phyloP scores from a whole-genome alignment of 2,797 vertebrate genomes.

The Leptatherina wallacei region DNA sequence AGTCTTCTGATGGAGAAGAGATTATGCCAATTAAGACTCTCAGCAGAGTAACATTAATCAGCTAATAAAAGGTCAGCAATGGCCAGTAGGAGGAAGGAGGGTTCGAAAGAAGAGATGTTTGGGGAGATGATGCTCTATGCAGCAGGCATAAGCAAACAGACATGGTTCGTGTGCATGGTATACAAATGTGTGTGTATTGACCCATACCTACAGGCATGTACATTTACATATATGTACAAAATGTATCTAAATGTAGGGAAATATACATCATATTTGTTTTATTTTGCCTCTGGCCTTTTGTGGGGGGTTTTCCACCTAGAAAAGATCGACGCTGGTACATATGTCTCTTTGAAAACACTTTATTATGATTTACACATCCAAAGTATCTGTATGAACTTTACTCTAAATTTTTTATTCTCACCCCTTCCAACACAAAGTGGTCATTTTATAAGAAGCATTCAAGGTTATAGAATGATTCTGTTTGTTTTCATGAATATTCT shows the following conservation, averaged over 20 bases:
- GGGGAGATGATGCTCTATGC: not conserved
- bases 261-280: not conserved
- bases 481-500: not conserved
- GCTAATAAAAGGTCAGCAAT: constrained; percentile 66
- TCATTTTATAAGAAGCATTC: not conserved
- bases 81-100: constrained; percentile 19
- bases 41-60: constrained; percentile 73
- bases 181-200: not conserved
- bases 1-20: constrained; percentile 74
- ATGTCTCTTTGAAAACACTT: not conserved
- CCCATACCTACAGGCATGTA: not conserved
- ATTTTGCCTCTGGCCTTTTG: not conserved
- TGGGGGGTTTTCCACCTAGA: no score
- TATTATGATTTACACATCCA: not conserved
- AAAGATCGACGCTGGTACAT: not conserved
- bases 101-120: not conserved
- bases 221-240: not conserved
- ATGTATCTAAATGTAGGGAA: not conserved
- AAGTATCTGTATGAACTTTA: not conserved
- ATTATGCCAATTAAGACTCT: constrained; percentile 77
- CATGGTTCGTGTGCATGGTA: not conserved
- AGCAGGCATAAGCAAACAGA: not conserved
- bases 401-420: not conserved
- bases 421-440: not conserved
- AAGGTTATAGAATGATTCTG: not conserved